Base-by-base conservation (phyloP, 2,797 vertebrate species). In the Chaetophractus vellerosus region DNA sequence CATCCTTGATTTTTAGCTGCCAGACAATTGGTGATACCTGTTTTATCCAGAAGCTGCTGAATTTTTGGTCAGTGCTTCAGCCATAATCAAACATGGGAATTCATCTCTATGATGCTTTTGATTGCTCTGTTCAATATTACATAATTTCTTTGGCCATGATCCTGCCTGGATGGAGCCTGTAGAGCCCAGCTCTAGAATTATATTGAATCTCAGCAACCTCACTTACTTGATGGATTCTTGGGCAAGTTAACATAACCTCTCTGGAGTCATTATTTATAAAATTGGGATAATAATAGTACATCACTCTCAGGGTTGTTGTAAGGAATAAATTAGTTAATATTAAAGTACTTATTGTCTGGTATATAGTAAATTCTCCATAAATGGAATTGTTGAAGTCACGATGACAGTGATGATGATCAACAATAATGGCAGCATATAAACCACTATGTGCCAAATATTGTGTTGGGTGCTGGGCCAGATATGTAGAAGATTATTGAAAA, bases 81-180 rank as follows among this genome's bases (percentile, higher is more conserved):
- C 64, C 82, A 28, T 72, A 88, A 68, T 83, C 50, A 93, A 64
- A 68, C 16, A 71, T 36, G 38, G n/a, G 28, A 78, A 93, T 91
- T 83, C 57, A 63, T 93, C 91, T 91, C 19, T 9, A 75, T 71
- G 88, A 12, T 95, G 26, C 41, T 87, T 94, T 93, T 80, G 48
- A 79, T 93, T 85, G 7, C 26, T 80, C 33, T 91, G 41, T 81
- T 89, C 26, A 92, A 45, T 71, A 66, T 92, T 96, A 88, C 71
- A 38, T 91, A 64, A 88, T 89, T 69, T 10, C 11, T 91, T 85
- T 88, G 52, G 45, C 48, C 18, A 33, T 76, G 48, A 85, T 75
- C 9, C 69, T 75, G 24, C 59, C 59, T 85, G 50, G 45, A 64
- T 26, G 18, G 75, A 69, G 41, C 36, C 57, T 57, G 21, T 88